Evolutionary conservation across 2,888 invertebrate genomes (phyloP), one percentile per base, ranked within the genome.

Genomic region (Cheilosia vernalis): DNA sequence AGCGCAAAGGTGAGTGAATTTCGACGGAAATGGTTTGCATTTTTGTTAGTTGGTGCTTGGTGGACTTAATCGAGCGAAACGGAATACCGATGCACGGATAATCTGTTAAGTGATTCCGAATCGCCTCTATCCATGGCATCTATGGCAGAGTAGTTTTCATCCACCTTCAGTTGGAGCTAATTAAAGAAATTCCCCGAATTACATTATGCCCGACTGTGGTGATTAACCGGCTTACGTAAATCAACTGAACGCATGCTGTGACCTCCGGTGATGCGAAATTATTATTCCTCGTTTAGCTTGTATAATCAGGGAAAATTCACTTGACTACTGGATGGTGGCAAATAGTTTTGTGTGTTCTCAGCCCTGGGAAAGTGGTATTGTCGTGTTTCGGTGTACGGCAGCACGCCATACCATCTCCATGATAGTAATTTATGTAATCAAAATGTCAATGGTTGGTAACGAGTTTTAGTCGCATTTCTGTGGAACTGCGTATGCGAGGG

Each of bases 281-380:
- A 76, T 67, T 76, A 42, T 67, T 60, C 53, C 66, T 60, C 76
- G 44, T 60, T 44, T 10, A 67, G 60, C 66, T 33, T 60, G 51
- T 33, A 10, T 53, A 60, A 76, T 76, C 30, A 33, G 10, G 44
- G 56, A 15, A 49, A 42, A 53, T 67, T 24, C 44, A n/a, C 30
- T 40, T 21, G 51, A 60, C 40, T 67, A 42, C 17, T 13, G 5
- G 7, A 13, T 6, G 13, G 21, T 15, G 13, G 24, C 10, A 17
- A n/a, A 17, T 44, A 27, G n/a, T 60, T 40, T 27, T 42, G 37
- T 40, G 42, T 49, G 40, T 19, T 47, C 5, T 6, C 44, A 21
- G 21, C 2, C 21, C 21, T 21, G 21, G 21, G 21, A 21, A 21
- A 21, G 21, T 3, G 6, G 17, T 9, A 4, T 21, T 33, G 60